phyloP scores from a whole-genome alignment of 2,888 invertebrate species.

The Griposia aprilina region DNA sequence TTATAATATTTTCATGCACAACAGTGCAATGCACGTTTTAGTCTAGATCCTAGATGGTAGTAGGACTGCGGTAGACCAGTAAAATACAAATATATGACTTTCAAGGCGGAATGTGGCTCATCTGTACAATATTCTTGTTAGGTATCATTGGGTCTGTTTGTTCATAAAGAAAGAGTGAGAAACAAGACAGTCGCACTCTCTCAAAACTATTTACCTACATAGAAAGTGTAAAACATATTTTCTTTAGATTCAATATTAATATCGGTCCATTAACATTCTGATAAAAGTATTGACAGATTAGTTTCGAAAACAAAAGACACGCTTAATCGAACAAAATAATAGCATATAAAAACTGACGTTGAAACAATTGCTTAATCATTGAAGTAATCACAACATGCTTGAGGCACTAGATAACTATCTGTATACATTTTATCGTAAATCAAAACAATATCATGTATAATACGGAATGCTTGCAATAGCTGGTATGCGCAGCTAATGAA shows the following conservation, averaged over 20 bases:
- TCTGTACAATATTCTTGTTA: conserved; percentile 14
- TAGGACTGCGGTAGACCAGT: conserved; percentile 28
- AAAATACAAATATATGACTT: conserved; percentile 45
- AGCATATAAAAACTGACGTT: neutral
- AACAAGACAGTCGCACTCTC: too few species aligned
- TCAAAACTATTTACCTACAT: neutral
- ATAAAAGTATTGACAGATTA: conserved; percentile 28
- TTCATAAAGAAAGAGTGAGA: neutral
- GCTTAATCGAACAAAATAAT: conserved; percentile 16
- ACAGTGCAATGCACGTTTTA: conserved; percentile 44
- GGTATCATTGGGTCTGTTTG: neutral
- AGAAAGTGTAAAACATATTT: neutral
- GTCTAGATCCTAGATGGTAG: conserved; percentile 43
- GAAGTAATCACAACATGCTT: conserved; percentile 21
- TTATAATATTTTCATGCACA: conserved; percentile 41
- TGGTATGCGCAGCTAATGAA: conserved; percentile 57
- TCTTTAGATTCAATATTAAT: neutral
- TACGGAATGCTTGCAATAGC: conserved; percentile 44
- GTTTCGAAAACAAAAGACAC: conserved; percentile 27
- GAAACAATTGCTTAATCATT: conserved; percentile 16
- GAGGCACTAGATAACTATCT: conserved; percentile 12
- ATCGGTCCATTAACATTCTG: neutral
- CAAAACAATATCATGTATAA: conserved; percentile 39
- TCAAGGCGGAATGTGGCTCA: conserved; percentile 22
- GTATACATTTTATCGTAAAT: conserved; percentile 43